Conservation (phyloP, 1,140 invertebrate genomes). For the Bathynomus jamesi region DNA sequence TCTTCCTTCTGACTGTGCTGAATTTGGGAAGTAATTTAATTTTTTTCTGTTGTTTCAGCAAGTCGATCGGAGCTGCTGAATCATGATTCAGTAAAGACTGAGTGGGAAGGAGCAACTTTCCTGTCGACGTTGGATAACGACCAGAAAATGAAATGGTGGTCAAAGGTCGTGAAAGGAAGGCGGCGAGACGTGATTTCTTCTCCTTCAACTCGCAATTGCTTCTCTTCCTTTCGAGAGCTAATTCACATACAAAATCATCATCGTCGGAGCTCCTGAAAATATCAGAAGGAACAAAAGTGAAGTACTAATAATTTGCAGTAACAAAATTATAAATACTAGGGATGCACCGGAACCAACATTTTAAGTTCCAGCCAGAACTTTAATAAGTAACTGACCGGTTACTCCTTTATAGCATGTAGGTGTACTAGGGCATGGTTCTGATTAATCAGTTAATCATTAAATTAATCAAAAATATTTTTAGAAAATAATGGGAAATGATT, state of each 20-base stretch:
- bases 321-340: too few species aligned
- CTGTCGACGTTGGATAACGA: neutral
- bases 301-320: too few species aligned
- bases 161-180: neutral
- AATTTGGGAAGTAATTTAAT: neutral
- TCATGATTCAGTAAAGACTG: neutral
- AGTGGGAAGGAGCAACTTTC: neutral
- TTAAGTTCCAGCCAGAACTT: too few species aligned
- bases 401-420: too few species aligned
- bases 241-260: neutral
- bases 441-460: too few species aligned
- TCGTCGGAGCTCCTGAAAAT: neutral
- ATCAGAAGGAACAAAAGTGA: neutral
- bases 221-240: neutral
- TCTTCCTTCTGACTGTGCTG: neutral
- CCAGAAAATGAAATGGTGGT: neutral
- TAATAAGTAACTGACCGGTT: too few species aligned
- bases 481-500: too few species aligned
- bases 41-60: neutral
- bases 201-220: neutral
- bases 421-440: too few species aligned
- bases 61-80: neutral
- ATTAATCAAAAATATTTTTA: too few species aligned
- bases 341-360: too few species aligned
- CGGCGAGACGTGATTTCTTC: neutral